A percentile compares a stretch with the other conserved stretches of the same genome.
phyloP scores from a whole-genome alignment of 2,113 vertebrate species.

The Phaethon lepturus region DNA sequence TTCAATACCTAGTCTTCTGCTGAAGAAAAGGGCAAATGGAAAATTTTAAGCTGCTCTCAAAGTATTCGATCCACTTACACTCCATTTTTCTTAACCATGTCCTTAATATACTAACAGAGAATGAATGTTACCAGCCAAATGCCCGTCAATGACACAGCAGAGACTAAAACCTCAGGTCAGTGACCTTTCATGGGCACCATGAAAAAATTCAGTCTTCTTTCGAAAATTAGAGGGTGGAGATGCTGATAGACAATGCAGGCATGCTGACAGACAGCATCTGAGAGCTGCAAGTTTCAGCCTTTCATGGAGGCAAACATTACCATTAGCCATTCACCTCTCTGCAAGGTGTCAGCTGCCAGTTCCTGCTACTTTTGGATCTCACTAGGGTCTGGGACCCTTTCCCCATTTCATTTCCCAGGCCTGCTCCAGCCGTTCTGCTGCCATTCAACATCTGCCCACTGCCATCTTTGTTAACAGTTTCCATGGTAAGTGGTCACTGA shows the following conservation, averaged over 20 bases:
- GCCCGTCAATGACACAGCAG: neutral
- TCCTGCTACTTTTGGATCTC: neutral
- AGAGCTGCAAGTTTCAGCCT: neutral
- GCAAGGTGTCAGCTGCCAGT: neutral
- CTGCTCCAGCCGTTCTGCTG: neutral
- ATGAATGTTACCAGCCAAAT: neutral
- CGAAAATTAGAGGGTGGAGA: conserved; percentile 15
- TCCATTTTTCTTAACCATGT: neutral
- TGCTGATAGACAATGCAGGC: neutral
- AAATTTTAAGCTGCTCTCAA: neutral
- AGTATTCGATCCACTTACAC: neutral
- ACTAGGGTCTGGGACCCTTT: neutral
- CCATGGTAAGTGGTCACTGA: neutral
- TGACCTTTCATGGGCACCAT: neutral
- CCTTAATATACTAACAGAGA: neutral
- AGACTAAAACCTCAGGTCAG: conserved; percentile 37
- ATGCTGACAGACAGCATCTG: neutral
- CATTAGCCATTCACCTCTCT: neutral
- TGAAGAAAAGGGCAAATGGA: neutral
- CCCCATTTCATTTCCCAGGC: neutral
- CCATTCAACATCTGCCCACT: neutral
- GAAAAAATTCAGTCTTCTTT: conserved; percentile 5
- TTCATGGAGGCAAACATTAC: neutral
- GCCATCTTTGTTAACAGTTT: neutral
- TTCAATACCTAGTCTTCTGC: neutral